phyloP scores from a whole-genome alignment of 2,888 invertebrate species.

The Agelastica alni region DNA sequence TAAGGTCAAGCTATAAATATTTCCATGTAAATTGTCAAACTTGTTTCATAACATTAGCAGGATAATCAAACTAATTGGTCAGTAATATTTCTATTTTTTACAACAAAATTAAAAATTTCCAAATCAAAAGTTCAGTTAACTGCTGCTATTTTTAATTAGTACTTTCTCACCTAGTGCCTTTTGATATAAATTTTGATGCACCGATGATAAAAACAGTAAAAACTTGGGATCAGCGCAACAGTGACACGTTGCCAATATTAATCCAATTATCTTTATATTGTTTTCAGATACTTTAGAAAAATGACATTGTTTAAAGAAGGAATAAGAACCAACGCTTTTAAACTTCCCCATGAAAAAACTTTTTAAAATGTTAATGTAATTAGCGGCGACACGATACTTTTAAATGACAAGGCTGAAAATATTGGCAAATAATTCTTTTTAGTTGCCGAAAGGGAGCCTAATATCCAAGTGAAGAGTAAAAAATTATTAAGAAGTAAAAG shows the following conservation, averaged over 20 bases:
- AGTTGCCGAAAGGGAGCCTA: not conserved
- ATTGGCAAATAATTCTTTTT: not conserved
- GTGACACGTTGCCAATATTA: slow-evolving; percentile 17
- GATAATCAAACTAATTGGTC: no score
- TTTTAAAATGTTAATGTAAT: slow-evolving; percentile 8
- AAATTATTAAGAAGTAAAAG: no score
- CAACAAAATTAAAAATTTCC: no score
- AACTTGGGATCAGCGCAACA: not conserved
- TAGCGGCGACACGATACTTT: slow-evolving; percentile 1
- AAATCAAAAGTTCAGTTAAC: no score
- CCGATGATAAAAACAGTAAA: no score
- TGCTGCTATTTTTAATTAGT: no score
- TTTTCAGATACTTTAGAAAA: slow-evolving; percentile 9
- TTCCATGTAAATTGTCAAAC: no score
- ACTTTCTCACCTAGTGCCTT: no score
- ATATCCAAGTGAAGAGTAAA: not conserved
- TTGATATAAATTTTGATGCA: no score
- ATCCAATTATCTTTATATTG: slow-evolving; percentile 19
- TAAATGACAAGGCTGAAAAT: not conserved
- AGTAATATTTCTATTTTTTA: no score
- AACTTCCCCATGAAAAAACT: not conserved
- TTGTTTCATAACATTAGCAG: no score
- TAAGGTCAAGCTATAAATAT: no score
- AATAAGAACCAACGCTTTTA: not conserved
- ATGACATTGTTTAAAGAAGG: slow-evolving; percentile 5